These are phyloP conservation scores for Drosophila sordidula DNA, from an alignment of 2,888 invertebrate species.

Conservation along the genomic window DNA sequence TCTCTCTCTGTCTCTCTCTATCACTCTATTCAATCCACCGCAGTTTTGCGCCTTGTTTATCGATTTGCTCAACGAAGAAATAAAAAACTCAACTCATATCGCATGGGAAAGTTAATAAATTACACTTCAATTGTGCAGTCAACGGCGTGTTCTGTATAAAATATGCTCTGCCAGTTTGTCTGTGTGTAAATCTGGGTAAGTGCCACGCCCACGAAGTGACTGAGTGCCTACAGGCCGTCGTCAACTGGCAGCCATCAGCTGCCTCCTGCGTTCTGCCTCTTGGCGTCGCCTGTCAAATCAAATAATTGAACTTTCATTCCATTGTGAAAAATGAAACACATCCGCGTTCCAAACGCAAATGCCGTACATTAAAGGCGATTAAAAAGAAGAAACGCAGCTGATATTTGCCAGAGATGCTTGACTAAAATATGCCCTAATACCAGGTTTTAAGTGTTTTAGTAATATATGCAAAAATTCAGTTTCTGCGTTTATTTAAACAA, in stretches of 20 bases:
- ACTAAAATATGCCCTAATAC: background rate
- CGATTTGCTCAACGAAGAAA: constrained; percentile 21
- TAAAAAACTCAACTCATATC: constrained; percentile 38
- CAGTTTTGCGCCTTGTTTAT: constrained; percentile 29
- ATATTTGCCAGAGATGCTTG: too few species aligned
- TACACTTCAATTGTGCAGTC: constrained; percentile 68
- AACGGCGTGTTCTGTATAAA: constrained; percentile 59
- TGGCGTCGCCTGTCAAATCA: constrained; percentile 72
- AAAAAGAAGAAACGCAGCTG: constrained; percentile 29
- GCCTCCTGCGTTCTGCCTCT: constrained; percentile 1
- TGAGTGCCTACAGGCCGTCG: constrained; percentile 7
- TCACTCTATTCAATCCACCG: background rate
- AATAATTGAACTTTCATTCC: constrained; percentile 76
- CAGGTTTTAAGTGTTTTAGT: too few species aligned
- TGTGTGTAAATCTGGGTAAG: constrained; percentile 44
- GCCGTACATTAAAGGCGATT: constrained; percentile 66
- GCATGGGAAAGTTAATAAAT: constrained; percentile 61
- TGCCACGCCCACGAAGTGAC: constrained; percentile 14
- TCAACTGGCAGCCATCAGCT: background rate
- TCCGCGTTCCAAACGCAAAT: constrained; percentile 51
- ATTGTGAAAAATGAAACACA: constrained; percentile 69
- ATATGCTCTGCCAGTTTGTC: constrained; percentile 45
- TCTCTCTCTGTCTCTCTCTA: too few species aligned
- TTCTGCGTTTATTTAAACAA: background rate
- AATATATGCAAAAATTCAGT: background rate